Evolutionary conservation across 1,140 invertebrate genomes (phyloP), one percentile per base, ranked within the genome.

Genomic region (Hylyphantes graminicola): DNA sequence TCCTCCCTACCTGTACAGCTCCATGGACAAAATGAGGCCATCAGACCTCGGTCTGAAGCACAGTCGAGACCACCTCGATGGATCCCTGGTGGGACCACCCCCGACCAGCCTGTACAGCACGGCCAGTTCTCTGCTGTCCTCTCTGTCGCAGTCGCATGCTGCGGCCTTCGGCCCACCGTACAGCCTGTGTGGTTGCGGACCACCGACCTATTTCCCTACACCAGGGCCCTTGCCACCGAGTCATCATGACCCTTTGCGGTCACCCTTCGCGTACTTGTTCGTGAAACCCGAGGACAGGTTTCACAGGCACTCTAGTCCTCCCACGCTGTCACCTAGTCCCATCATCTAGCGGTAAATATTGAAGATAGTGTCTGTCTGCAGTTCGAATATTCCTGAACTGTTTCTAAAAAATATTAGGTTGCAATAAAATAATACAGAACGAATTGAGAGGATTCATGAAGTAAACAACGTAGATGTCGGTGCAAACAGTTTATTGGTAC

Each of bases 241-340:
- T 35, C 21, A 15, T 19, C 84, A 79, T 21, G 75, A 76, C 11
- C 73, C 76, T 51, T 67, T 85, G 15, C 54, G 85, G 61, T 81
- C 85, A 7, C 85, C 85, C 6, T 85, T 82, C n/a, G 67, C 85
- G 8, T 86, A 86, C 61, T 21, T 86, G 19, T 86, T 86, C 48
- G 85, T 86, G 12, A 86, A 86, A 72, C 85, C 85, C 10, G 85
- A 86, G 53, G 82, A 85, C 11, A 85, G 82, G 54, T 85, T 76
- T 17, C 82, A 85, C 21, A n/a, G 82, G 72, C 82, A 85, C 19
- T 76, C 82, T 70, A 85, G 82, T 85, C 82, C 82, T 4, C 82
- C 82, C 6, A 77, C 82, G 57, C 64, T 85, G 35, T 64, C 82
- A 48, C 82, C 82, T 4, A 85, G 74, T 77, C 73, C 82, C 9